Percentiles rank a stretch among this genome's conserved stretches.
These are phyloP conservation scores for Neocrepidodera transversa DNA, from an alignment of 2,888 invertebrate species.

Conservation along the genomic window DNA sequence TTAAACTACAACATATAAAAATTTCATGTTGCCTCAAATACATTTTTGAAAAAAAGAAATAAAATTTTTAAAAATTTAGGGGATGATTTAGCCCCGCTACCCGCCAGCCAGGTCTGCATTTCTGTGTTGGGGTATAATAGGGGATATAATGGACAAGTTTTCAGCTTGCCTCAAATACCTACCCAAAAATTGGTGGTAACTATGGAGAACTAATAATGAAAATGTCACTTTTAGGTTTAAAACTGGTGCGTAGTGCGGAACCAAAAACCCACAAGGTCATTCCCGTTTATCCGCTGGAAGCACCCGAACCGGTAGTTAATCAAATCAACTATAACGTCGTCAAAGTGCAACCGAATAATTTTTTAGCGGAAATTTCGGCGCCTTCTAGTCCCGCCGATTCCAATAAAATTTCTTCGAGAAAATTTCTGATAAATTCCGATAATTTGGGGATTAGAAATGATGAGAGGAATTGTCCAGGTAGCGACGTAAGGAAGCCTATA, in stretches of 20 bases:
- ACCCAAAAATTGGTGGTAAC: no score
- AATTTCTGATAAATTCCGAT: conserved; percentile 20
- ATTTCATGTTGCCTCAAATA: no score
- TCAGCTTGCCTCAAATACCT: no score
- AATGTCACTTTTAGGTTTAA: conserved; percentile 42
- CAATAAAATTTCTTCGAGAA: conserved; percentile 26
- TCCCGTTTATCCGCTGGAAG: conserved; percentile 28
- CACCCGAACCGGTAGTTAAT: conserved; percentile 18
- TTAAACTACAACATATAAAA: no score
- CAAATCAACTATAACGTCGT: conserved; percentile 46
- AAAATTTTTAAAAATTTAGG: no score
- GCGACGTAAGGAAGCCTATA: conserved; percentile 26
- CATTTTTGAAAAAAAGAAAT: no score
- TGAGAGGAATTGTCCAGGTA: conserved; percentile 27
- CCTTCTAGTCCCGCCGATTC: conserved; percentile 38
- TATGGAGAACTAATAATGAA: no score
- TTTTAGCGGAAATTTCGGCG: conserved; percentile 43
- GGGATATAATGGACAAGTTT: no score
- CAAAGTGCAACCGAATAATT: conserved; percentile 59
- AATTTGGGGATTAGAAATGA: conserved; percentile 24
- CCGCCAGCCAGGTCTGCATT: no score
- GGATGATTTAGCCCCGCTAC: no score
- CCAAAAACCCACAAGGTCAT: conserved; percentile 36
- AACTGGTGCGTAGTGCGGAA: conserved; percentile 48
- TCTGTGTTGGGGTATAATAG: no score